Evolutionary conservation across 2,797 vertebrate species (phyloP), one percentile per base, ranked within the genome.

Genomic region (Onychomys torridus): DNA sequence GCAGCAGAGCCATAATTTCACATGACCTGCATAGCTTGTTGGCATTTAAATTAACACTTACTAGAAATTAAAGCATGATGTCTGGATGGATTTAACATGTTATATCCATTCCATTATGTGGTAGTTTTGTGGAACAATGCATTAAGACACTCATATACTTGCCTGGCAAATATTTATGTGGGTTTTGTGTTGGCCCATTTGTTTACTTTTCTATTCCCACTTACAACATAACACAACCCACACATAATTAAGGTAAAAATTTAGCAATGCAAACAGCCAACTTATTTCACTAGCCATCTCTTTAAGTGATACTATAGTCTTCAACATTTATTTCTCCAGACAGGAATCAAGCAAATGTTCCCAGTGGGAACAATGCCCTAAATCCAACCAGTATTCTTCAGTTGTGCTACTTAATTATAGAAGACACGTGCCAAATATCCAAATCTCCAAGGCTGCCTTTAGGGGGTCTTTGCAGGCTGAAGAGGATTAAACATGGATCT

Each of bases 11-110:
- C 96, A 97, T 98, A 96, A 98, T 98, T 97, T 98, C 97, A 96
- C 94, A 96, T 97, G 97, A 95, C 91, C 95, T 82, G 79, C 79
- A 87, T 97, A 97, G 97, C 97, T 97, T 98, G 97, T 97, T 98
- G 98, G 98, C 65, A 91, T 97, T 97, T 98, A 98, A 98, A 98
- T 98, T 97, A 98, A 97, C 95, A 75, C 96, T 96, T 96, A 96
- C 97, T 98, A 95, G 91, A 97, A 98, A 78, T 93, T 77, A 93
- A 96, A 94, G 61, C 81, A 96, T 97, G n/a, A 85, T 95, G 89
- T 55, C 79, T 81, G 87, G 43, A 89, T 96, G 94, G 96, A 96
- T 95, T 5, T 57, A 97, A 94, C 27, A 25, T 90, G 79, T 76
- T 49, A 40, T 0, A 9, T 0, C 6, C 49, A 96, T 86, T 93